phyloP scores from a whole-genome alignment of 2,113 vertebrate species.

The Protobothrops flavoviridis region DNA sequence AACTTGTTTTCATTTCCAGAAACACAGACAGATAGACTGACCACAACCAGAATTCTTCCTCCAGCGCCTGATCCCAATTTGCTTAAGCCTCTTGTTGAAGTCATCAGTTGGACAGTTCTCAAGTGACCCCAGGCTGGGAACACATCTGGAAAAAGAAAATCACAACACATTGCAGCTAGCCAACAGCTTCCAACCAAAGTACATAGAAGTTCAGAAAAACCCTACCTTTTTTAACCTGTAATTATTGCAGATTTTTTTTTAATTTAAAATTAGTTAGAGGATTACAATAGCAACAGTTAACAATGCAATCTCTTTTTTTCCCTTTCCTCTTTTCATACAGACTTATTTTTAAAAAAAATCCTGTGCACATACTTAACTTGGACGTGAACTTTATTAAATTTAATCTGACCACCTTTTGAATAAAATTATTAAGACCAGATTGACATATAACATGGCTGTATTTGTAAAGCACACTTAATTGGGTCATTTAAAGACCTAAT shows the following conservation, averaged over 20 bases:
- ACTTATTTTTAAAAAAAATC: not conserved
- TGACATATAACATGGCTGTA: not conserved
- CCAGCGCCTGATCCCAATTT: constrained; percentile 70
- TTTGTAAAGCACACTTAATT: not conserved
- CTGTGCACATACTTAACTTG: not conserved
- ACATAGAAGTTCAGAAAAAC: not conserved
- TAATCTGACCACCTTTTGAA: not conserved
- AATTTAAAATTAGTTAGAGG: not conserved
- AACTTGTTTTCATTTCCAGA: constrained; percentile 58
- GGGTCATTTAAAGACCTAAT: not conserved
- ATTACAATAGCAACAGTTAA: not conserved
- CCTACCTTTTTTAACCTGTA: constrained; percentile 18
- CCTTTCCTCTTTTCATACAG: not conserved
- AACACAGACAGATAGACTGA: constrained; percentile 50
- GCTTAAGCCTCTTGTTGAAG: constrained; percentile 67
- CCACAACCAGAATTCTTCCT: constrained; percentile 64
- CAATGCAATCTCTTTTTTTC: not conserved
- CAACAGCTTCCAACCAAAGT: constrained; percentile 60
- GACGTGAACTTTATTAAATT: not conserved
- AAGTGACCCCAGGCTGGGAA: constrained; percentile 69
- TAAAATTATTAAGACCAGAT: not conserved
- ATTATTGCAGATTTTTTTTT: not conserved
- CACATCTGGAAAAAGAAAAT: constrained; percentile 66
- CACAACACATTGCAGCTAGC: constrained; percentile 63
- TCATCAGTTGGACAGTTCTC: constrained; percentile 67